These are phyloP conservation scores for Pomatorhinus ruficollis DNA, from an alignment of 2,113 vertebrate genomes.

Conservation along the genomic window DNA sequence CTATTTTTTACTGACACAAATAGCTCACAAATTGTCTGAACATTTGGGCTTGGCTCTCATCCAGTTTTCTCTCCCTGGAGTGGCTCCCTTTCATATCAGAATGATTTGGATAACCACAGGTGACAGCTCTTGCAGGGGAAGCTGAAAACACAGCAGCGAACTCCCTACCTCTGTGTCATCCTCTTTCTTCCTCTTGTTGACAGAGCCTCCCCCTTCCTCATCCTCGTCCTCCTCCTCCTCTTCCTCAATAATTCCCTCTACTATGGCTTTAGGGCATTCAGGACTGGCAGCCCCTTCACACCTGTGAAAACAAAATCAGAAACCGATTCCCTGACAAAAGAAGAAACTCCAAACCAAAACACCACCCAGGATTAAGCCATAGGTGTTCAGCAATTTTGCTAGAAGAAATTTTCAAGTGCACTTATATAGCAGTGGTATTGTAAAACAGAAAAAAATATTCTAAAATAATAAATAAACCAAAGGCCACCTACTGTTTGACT, in stretches of 20 bases:
- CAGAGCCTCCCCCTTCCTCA: slow-evolving; percentile 80
- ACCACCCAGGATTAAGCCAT: not conserved
- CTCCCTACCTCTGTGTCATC: slow-evolving; percentile 88
- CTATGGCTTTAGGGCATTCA: slow-evolving; percentile 85
- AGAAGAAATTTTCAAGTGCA: not conserved
- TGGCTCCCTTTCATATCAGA: not conserved
- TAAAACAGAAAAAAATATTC: not conserved
- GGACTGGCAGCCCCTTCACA: slow-evolving; percentile 88
- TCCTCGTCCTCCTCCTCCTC: slow-evolving; percentile 92
- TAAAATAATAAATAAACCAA: not conserved
- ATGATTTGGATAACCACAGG: not conserved
- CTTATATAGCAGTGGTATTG: not conserved
- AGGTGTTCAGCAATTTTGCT: not conserved
- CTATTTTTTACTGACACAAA: not conserved
- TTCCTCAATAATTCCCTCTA: slow-evolving; percentile 93
- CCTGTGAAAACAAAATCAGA: slow-evolving; percentile 66
- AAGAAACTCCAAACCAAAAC: not conserved
- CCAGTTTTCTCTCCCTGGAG: not conserved
- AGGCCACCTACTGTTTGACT: slow-evolving; percentile 89
- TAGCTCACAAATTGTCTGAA: not conserved
- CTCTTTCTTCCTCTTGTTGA: slow-evolving; percentile 94
- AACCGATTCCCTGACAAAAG: not conserved
- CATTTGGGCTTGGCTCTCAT: not conserved
- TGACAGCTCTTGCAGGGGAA: not conserved
- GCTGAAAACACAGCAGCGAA: not conserved